Evolutionary conservation across 2,797 vertebrate genomes (phyloP).

Genomic region (Diglossa cyanea): DNA sequence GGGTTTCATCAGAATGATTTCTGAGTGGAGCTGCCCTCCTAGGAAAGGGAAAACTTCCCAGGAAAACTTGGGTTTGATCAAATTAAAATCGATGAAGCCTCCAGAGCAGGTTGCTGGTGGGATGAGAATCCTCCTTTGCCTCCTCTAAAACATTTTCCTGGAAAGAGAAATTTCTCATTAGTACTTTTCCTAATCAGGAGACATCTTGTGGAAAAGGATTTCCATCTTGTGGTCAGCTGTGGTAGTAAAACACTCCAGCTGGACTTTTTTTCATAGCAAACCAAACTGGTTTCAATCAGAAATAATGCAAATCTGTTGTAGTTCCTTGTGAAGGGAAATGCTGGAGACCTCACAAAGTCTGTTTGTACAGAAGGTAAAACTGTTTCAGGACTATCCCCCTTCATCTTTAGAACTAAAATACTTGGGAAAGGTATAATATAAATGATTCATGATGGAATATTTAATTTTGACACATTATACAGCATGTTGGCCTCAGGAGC

Average conservation of each 20-base stretch:
- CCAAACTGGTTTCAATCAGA: background rate
- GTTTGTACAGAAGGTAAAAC: background rate
- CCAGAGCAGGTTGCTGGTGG: background rate
- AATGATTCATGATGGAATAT: background rate
- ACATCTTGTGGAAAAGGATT: constrained; percentile 36
- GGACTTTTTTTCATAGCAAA: background rate
- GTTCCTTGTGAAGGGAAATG: background rate
- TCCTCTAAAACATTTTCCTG: background rate
- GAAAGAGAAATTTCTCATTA: background rate
- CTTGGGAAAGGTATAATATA: background rate
- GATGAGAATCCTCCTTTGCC: background rate
- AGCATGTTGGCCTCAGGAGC: background rate
- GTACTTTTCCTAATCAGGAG: background rate
- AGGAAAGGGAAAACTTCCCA: background rate
- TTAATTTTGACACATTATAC: background rate
- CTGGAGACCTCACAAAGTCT: background rate
- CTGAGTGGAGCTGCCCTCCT: background rate
- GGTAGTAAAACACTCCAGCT: constrained; percentile 1
- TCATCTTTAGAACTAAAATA: background rate
- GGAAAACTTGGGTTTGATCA: background rate
- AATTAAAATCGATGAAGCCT: background rate
- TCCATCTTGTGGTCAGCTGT: constrained; percentile 50
- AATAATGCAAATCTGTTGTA: background rate
- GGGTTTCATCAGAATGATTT: background rate
- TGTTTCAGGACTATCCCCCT: background rate